phyloP scores from a whole-genome alignment of 1,140 invertebrate species.

The Globodera rostochiensis region DNA sequence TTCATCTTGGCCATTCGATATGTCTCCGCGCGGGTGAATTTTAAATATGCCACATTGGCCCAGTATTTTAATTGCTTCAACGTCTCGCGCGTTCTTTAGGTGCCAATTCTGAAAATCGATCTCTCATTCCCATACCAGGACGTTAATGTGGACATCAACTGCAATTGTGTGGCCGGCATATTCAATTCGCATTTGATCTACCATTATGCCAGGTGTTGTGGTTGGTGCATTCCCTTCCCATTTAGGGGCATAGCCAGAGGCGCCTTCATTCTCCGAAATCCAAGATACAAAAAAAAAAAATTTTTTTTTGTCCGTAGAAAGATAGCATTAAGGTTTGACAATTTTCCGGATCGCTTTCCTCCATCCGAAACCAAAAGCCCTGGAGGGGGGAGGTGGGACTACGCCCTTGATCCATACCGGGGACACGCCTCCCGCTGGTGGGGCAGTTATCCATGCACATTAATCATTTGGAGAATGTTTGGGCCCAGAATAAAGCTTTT shows the following conservation, averaged over 20 bases:
- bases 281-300: no score
- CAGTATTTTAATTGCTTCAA: neutral
- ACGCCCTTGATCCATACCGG: no score
- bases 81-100: conserved; percentile 21
- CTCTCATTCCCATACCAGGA: conserved; percentile 36
- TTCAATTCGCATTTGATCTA: conserved; percentile 45
- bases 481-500: no score
- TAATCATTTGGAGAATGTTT: no score
- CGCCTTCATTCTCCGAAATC: conserved; percentile 17
- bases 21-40: conserved; percentile 27
- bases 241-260: conserved; percentile 1
- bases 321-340: no score
- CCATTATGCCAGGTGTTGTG: conserved; percentile 33
- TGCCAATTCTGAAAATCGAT: conserved; percentile 36
- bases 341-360: no score
- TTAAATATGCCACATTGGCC: no score
- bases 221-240: neutral
- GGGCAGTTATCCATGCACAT: no score
- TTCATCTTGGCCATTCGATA: conserved; percentile 11
- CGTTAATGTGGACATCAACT: conserved; percentile 51
- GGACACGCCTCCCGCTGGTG: no score
- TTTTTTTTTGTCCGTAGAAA: neutral
- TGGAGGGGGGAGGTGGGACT: no score
- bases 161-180: conserved; percentile 54
- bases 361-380: no score